Conservation (phyloP, 2,797 vertebrate species). For the Sus cebifrons region DNA sequence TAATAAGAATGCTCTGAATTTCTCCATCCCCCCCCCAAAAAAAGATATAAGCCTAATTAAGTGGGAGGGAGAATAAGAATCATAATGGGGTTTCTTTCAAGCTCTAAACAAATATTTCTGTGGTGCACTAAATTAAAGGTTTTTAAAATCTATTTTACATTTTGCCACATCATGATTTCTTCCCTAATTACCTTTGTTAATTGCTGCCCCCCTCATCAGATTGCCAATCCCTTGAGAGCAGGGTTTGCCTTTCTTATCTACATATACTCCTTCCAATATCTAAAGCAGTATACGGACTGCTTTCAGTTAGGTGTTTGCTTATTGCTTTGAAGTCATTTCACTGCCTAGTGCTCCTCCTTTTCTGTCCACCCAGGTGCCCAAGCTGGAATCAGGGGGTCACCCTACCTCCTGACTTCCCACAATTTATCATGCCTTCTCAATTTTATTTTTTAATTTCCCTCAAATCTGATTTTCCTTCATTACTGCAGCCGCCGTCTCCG, state of each 20-base stretch:
- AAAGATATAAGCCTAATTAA: neutral
- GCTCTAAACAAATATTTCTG: neutral
- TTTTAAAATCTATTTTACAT: neutral
- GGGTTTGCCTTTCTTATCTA: neutral
- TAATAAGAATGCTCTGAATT: constrained; percentile 36
- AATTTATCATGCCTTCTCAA: neutral
- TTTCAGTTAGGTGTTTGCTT: neutral
- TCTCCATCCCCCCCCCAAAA: neutral
- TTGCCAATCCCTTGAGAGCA: neutral
- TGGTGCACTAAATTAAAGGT: neutral
- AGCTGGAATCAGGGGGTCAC: neutral
- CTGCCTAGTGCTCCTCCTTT: neutral
- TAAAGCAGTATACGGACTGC: neutral
- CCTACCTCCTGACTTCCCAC: neutral
- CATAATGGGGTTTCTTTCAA: neutral
- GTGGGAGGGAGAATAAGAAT: neutral
- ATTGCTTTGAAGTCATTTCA: neutral
- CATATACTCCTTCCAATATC: neutral
- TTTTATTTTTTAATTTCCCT: constrained; percentile 27
- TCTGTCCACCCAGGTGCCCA: neutral
- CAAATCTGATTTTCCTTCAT: constrained; percentile 21
- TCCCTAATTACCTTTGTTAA: neutral
- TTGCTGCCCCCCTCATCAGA: neutral
- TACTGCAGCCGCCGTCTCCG: neutral
- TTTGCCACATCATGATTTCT: neutral